Evolutionary conservation across 2,797 vertebrate genomes (phyloP).

Genomic region (Onychomys leucogaster): DNA sequence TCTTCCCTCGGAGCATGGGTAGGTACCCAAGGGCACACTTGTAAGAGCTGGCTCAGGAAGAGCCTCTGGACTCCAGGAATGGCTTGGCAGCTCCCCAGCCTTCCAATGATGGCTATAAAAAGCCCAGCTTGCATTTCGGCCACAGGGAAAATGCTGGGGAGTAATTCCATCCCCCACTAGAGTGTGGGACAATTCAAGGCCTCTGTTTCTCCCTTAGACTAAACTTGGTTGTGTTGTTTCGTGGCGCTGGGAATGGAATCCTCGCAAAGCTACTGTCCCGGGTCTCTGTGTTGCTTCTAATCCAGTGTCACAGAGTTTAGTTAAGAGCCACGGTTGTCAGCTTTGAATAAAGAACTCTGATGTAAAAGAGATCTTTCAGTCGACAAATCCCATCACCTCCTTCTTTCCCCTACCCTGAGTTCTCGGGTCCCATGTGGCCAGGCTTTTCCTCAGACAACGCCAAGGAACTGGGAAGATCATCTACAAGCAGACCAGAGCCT

Average conservation of each 20-base stretch:
- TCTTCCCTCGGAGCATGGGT: accelerated
- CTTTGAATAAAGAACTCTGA: background rate
- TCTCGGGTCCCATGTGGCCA: background rate
- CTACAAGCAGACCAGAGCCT: background rate
- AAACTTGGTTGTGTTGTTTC: accelerated
- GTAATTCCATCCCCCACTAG: background rate
- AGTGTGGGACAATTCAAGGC: accelerated
- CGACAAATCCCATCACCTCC: background rate
- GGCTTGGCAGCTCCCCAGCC: background rate
- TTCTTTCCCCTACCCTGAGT: background rate
- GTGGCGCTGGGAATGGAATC: background rate
- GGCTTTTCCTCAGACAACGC: background rate
- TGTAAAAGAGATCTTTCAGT: background rate
- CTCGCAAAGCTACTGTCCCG: background rate
- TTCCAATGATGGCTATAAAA: background rate
- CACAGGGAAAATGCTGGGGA: background rate
- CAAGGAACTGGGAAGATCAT: background rate
- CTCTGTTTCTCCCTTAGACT: background rate
- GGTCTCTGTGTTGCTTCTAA: background rate
- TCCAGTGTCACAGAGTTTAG: background rate
- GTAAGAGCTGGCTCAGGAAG: background rate
- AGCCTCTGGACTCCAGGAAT: background rate
- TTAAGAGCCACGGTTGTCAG: background rate
- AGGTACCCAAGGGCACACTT: accelerated
- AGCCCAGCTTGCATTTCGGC: background rate